Base-by-base conservation (phyloP, 2,113 vertebrate genomes). In the Numenius arquata region DNA sequence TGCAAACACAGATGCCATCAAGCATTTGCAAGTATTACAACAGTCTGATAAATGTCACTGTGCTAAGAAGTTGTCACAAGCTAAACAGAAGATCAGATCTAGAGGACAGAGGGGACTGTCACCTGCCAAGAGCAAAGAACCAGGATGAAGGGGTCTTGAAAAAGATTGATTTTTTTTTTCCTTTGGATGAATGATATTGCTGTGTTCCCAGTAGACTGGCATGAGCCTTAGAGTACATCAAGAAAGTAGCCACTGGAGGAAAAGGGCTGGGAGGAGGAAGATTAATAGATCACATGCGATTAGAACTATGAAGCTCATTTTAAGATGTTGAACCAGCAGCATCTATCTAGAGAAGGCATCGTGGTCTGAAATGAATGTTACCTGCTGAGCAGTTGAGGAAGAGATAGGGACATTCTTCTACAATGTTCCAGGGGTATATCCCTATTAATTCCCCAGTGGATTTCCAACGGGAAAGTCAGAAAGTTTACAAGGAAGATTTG, bases 1-100 rank as follows among this genome's bases (percentile, higher is more conserved):
- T 67, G 38, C 41, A 41, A 62, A 45, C 0, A 4, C 25, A 71
- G 47, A 66, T n/a, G n/a, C 38, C 34, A 55, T 45, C 30, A 43
- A 50, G 41, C 41, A 21, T 2, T 55, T 41, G 38, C 0, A 2
- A 58, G 8, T 11, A 23, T 30, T 61, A 19, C 0, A 2, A 55
- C 22, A 53, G 23, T 36, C 48, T 86, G 63, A 70, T 68, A 72
- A 83, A 73, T n/a, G 29, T 29, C 10, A 9, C 26, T 68, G 9
- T 63, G 41, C 38, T 38, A 29, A 61, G 63, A 74, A 78, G 18
- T 48, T 63, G 27, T 62, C n/a, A 63, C 36, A 81, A 84, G 23
- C 5, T 71, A 89, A 92, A 87, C 29, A 66, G 34, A 32, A 81
- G 20, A 79, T 23, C 27, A 65, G 26, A 36, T 40, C 15, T 68